Conservation (phyloP, 2,888 invertebrate species). For the Ectemnius lituratus region DNA sequence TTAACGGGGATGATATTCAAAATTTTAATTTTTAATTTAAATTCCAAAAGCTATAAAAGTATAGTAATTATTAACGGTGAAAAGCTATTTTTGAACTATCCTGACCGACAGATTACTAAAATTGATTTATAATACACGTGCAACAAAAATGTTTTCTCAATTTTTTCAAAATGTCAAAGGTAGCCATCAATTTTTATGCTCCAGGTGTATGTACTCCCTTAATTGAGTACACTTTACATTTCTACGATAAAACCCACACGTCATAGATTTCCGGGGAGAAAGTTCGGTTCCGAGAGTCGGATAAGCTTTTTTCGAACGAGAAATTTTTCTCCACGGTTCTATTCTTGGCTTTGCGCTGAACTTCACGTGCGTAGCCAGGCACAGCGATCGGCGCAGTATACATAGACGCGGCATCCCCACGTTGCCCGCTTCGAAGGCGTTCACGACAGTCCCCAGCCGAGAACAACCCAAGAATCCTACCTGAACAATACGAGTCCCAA, state of each 20-base stretch:
- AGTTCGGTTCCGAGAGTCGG: constrained; percentile 47
- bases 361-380: constrained; percentile 62
- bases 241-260: background rate
- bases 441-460: constrained; percentile 53
- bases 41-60: too few species aligned
- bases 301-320: constrained; percentile 26
- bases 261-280: constrained; percentile 2
- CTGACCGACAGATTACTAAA: too few species aligned
- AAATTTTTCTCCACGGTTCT: constrained; percentile 45
- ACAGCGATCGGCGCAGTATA: constrained; percentile 62
- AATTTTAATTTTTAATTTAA: too few species aligned
- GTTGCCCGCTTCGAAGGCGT: constrained; percentile 55
- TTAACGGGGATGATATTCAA: too few species aligned
- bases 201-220: too few species aligned
- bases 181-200: too few species aligned
- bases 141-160: too few species aligned
- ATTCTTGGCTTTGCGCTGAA: constrained; percentile 62
- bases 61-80: too few species aligned
- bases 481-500: constrained; percentile 35
- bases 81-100: too few species aligned
- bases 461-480: constrained; percentile 37
- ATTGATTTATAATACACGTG: too few species aligned
- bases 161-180: too few species aligned
- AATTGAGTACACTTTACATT: background rate
- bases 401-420: constrained; percentile 57